phyloP scores from a whole-genome alignment of 2,113 vertebrate species.

The Cheilinus undulatus region DNA sequence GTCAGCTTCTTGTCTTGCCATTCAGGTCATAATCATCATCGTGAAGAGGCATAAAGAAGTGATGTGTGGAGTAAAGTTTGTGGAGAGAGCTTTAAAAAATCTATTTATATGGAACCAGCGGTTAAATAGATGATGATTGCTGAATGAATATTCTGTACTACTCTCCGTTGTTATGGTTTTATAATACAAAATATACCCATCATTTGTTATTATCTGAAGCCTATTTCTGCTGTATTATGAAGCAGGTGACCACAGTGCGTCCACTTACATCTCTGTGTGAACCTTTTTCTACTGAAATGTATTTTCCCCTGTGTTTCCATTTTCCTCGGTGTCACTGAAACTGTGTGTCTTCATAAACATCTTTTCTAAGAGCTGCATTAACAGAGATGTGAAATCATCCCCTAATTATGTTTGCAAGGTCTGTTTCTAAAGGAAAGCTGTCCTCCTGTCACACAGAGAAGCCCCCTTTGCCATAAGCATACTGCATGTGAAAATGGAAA shows the following conservation, averaged over 20 bases:
- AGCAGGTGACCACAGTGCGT: not conserved
- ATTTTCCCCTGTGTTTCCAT: constrained; percentile 19
- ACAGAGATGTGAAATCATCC: constrained; percentile 12
- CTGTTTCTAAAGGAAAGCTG: constrained; percentile 18
- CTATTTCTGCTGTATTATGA: not conserved
- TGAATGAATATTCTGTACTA: too few relatives aligned
- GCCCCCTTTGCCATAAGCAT: constrained; percentile 10
- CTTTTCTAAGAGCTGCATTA: constrained; percentile 20
- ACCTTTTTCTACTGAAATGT: constrained; percentile 11
- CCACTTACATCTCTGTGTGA: not conserved
- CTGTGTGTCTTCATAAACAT: constrained; percentile 9
- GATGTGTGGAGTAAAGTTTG: too few relatives aligned
- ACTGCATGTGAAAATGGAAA: constrained; percentile 31
- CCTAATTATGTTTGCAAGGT: constrained; percentile 43
- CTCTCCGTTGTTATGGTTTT: too few relatives aligned
- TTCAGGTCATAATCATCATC: too few relatives aligned
- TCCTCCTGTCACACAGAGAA: constrained; percentile 11
- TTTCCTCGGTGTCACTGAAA: constrained; percentile 5
- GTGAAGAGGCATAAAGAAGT: too few relatives aligned
- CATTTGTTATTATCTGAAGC: too few relatives aligned
- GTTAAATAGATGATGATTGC: too few relatives aligned
- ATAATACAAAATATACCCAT: too few relatives aligned
- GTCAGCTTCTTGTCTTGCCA: too few relatives aligned
- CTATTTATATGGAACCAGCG: too few relatives aligned
- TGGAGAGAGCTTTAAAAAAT: too few relatives aligned